Base-by-base conservation (phyloP, 2,113 vertebrate species). In the Carollia perspicillata region DNA sequence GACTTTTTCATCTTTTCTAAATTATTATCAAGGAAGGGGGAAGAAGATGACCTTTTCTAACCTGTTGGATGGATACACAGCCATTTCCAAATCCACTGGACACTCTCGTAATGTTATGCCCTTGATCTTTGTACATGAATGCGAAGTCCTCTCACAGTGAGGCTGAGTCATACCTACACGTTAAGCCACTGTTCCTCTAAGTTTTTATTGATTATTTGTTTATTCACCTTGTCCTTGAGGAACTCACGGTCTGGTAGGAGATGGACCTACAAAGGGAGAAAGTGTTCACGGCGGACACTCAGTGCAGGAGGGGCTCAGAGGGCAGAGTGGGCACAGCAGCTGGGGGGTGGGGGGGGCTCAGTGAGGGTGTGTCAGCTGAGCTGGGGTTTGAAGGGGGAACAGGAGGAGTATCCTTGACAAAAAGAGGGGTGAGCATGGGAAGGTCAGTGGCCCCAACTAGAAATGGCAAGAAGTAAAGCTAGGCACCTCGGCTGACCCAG, bases 401-500 rank as follows among this genome's bases (percentile, higher is more conserved):
- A 7, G 55, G 35, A 60, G 11, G 33, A 51, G 11, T 2, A 2
- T 66, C 42, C 42, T 68, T 0, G 7, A 3, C 12, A 30, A 28
- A 4, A 30, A 13, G 49, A 7, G 8, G 14, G 58, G n/a, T 22
- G 55, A 33, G 20, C 35, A 2, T 0, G 10, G 26, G 14, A 16
- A 7, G 18, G 1, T 92, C 44, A 3, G 74, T 3, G 7, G 16
- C 71, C 44, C 23, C 20, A 37, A 40, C 49, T 14, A 3, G 26
- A 65, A 26, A 1, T 5, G 3, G 42, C 8, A 13, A 33, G 49
- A 37, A 8, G 0, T 28, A 14, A 23, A 77, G 65, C 12, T 9
- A 2, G 35, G 11, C 22, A 8, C 2, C 60, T 0, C 0, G 26
- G 6, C 4, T 16, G 37, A 8, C 4, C 47, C 0, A 3, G 20